Evolutionary conservation across 1,140 invertebrate species (phyloP), one percentile per base, ranked within the genome.

Genomic region (Nylanderia fulva): DNA sequence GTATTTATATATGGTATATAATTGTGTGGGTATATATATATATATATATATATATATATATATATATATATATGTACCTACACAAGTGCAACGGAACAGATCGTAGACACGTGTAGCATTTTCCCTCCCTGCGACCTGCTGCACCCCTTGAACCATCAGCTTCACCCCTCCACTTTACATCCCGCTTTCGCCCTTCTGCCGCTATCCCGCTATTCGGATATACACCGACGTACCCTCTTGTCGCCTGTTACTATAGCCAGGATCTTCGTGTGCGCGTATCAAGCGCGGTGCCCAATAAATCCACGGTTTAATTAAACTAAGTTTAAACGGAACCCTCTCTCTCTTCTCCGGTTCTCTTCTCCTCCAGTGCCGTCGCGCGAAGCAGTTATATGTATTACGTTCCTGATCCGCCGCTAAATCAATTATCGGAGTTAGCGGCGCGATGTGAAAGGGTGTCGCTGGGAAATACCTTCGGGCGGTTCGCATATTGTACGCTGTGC

Each of bases 271-370:
- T 91, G 90, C 90, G 87, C 87, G 87, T 88, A 86, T 89, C 85
- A 84, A 85, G 86, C 84, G 87, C 85, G 86, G 76, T 85, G 85
- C 74, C 89, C 92, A 91, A 94, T 94, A 94, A 94, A 93, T 93
- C 91, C 88, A 90, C 74, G 90, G 90, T 93, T 93, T 93, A 93
- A 94, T 94, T 93, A 94, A 94, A 94, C 93, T 92, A 93, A 94
- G 93, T 94, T 94, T 93, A 93, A 93, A 93, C 92, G 90, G 87
- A 88, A 90, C 87, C 84, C 72, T 56, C 56, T 64, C 63, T 0
- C 48, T 11, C 86, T n/a, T n/a, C 52, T 15, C 18, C 15, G 8
- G 5, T 11, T 9, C 71, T 9, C 24, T 84, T 42, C 18, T 4
- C 21, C 45, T 21, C 24, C 21, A n/a, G 42, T 29, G 21, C 76